Evolutionary conservation across 2,888 invertebrate genomes (phyloP).

Genomic region (Pachymerium ferrugineum): DNA sequence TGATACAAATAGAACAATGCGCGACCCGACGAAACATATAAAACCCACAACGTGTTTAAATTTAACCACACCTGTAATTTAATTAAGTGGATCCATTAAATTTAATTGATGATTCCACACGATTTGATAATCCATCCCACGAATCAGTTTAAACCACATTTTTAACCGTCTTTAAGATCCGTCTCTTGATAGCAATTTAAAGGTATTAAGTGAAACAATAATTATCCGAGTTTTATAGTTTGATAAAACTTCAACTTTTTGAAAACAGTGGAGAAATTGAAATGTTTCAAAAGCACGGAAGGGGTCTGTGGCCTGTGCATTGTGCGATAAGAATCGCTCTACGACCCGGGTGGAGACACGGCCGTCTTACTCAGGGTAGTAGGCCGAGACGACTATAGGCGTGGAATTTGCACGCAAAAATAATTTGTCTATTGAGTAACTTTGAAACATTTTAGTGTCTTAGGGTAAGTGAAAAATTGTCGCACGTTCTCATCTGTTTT

Average conservation of each 20-base stretch:
- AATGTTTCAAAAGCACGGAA: background rate
- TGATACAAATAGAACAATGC: background rate
- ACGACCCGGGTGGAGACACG: conserved; percentile 2
- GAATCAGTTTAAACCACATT: background rate
- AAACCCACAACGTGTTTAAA: background rate
- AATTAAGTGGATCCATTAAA: background rate
- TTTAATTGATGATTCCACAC: background rate
- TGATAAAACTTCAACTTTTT: too few relatives aligned
- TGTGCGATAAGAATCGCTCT: background rate
- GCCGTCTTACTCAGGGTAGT: background rate
- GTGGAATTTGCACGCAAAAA: conserved; percentile 1
- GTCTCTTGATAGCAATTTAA: too few relatives aligned
- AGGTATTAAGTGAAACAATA: too few relatives aligned
- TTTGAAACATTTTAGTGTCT: too few relatives aligned
- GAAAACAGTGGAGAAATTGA: background rate
- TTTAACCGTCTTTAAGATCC: background rate
- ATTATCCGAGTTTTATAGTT: too few relatives aligned
- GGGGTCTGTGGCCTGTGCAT: background rate
- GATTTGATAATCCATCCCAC: background rate
- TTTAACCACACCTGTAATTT: background rate
- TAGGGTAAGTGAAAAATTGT: too few relatives aligned
- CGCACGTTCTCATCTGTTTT: background rate
- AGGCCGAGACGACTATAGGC: conserved; percentile 2
- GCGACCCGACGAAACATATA: background rate
- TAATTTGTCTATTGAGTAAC: background rate